Evolutionary conservation across 2,888 invertebrate species (phyloP).

Genomic region (Brachynemurus nebulosus): DNA sequence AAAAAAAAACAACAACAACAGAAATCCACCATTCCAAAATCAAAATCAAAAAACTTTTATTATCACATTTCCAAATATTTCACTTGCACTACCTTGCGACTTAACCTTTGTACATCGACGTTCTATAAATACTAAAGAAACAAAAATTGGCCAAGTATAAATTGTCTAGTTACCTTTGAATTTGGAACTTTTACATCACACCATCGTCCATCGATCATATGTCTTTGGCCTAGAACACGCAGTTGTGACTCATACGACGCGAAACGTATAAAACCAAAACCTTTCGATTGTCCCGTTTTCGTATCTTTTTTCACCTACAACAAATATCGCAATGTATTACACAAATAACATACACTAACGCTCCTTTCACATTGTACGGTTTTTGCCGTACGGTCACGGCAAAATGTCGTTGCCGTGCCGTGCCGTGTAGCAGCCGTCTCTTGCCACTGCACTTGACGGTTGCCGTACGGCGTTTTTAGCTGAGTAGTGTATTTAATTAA

Average conservation of each 20-base stretch:
- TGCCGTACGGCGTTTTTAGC: no score
- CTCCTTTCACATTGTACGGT: no score
- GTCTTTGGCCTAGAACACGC: conserved; percentile 84
- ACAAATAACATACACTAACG: no score
- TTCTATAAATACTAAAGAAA: no score
- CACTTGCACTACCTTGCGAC: no score
- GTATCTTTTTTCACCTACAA: conserved; percentile 73
- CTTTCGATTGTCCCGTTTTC: conserved; percentile 89
- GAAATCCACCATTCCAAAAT: conserved; percentile 1
- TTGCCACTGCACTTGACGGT: no score
- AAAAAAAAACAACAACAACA: background rate
- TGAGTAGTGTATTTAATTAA: no score
- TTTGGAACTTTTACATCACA: conserved; percentile 98
- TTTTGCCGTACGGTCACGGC: background rate
- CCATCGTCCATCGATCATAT: conserved; percentile 96
- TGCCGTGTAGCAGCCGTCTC: no score
- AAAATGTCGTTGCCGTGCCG: background rate
- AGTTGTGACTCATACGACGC: conserved; percentile 91
- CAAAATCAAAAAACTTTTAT: background rate
- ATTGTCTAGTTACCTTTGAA: conserved; percentile 54
- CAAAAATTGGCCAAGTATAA: no score
- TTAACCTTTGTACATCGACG: no score
- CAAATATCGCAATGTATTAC: background rate
- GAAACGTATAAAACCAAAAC: conserved; percentile 97
- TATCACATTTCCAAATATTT: background rate